Conservation (phyloP, 2,888 invertebrate genomes). For the Camponotus fellah region DNA sequence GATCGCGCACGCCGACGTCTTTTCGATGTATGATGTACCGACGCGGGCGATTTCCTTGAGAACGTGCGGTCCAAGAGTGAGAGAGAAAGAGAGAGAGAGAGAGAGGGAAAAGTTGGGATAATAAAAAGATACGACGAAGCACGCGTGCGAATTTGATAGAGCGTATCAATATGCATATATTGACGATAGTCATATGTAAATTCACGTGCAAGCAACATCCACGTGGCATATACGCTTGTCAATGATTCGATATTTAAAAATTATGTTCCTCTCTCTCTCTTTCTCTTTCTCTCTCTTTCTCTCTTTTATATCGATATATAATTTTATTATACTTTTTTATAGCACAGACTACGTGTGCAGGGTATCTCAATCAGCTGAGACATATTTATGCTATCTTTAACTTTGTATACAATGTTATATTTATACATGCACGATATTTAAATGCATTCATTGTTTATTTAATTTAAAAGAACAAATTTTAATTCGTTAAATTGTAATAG, state of each 20-base stretch:
- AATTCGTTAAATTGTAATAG: background rate
- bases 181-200: no score
- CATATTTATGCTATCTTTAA: background rate
- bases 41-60: conserved; percentile 10
- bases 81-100: background rate
- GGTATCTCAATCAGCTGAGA: background rate
- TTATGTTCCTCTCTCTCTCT: background rate
- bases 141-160: background rate
- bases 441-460: background rate
- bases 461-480: background rate
- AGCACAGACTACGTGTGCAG: background rate
- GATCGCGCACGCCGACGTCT: conserved; percentile 23
- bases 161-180: background rate
- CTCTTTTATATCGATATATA: background rate
- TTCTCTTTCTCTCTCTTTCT: no score
- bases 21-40: background rate
- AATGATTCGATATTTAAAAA: background rate
- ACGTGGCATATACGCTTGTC: background rate
- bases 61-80: background rate
- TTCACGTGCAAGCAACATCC: no score
- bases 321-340: background rate
- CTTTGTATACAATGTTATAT: background rate
- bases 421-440: background rate
- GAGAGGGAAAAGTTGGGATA: conserved; percentile 1
- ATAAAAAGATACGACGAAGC: conserved; percentile 9